Base-by-base conservation (phyloP, 2,888 invertebrate species). In the Caenorhabditis imperialis region DNA sequence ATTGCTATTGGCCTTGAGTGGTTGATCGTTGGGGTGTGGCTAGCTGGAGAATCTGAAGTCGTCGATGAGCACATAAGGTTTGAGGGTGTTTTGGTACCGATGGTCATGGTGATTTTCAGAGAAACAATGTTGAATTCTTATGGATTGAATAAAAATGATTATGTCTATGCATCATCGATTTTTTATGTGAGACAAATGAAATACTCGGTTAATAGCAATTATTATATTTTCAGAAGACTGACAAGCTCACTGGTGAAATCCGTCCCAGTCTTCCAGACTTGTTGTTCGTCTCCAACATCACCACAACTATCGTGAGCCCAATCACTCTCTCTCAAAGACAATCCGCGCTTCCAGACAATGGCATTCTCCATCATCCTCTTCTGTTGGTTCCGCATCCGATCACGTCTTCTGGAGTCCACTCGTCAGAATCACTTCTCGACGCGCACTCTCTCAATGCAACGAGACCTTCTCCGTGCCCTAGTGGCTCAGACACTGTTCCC, bases 401-500 rank as follows among this genome's bases (percentile, higher is more conserved):
- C 2, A 10, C 37, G 38, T 16, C 35, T 62, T 16, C 10, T 50
- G 14, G 16, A 60, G 22, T 30, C 60, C 5, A 5, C 61, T 7
- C 18, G 40, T n/a, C 51, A 50, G 5, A 20, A 35, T 12, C 58
- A 25, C 7, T 60, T 18, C 42, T 61, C 70, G 12, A 18, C 37
- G n/a, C 14, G 27, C n/a, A 70, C 70, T 5, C 40, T 48, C 1
- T 60, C 53, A 16, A 48, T 70, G 54, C 70, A 70, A 30, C 47
- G 40, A 6, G 61, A 70, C 42, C 54, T 70, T 2, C 61, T 70
- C 55, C 47, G 38, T 6, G 35, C 54, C 3, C 40, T 70, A 3
- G 44, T 60, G 3, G 60, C 50, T 14, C 70, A 70, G 25, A 70
- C 70, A 0, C 5, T 60, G 1, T 33, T 70, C 8, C 70, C 70